phyloP scores from a whole-genome alignment of 1,140 invertebrate species.

The Hypsibius dujardini region DNA sequence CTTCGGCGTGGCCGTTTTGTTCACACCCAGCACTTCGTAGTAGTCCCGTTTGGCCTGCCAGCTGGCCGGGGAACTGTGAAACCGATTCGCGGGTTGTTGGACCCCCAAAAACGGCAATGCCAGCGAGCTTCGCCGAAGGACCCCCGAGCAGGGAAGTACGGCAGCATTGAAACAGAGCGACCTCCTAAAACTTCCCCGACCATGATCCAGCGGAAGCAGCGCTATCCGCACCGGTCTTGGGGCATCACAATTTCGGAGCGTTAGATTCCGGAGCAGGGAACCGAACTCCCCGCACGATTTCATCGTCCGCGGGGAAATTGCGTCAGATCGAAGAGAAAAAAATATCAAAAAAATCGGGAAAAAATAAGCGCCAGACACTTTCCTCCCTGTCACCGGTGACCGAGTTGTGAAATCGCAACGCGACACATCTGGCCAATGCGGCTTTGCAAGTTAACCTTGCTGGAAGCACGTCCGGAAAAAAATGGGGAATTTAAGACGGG shows the following conservation, averaged over 20 bases:
- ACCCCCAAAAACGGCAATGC: background rate
- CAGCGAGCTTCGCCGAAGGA: background rate
- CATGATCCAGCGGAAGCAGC: background rate
- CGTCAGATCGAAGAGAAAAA: too few relatives aligned
- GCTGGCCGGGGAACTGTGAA: conserved; percentile 17
- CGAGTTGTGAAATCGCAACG: too few relatives aligned
- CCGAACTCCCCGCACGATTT: background rate
- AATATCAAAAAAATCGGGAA: too few relatives aligned
- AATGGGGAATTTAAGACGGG: too few relatives aligned
- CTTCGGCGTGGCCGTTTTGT: conserved; percentile 66
- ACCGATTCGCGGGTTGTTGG: background rate
- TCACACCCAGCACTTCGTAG: conserved; percentile 80
- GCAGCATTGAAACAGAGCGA: background rate
- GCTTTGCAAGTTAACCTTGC: too few relatives aligned
- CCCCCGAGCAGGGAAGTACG: background rate
- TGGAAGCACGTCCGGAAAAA: too few relatives aligned
- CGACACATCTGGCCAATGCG: too few relatives aligned
- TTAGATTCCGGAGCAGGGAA: background rate
- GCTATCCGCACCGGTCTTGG: background rate
- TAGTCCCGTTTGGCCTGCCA: conserved; percentile 52
- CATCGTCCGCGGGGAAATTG: too few relatives aligned
- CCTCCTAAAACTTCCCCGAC: background rate
- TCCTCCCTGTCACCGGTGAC: too few relatives aligned
- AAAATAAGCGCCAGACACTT: too few relatives aligned
- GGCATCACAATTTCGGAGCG: background rate